phyloP scores from a whole-genome alignment of 2,888 invertebrate genomes.

The Argyresthia albistria region DNA sequence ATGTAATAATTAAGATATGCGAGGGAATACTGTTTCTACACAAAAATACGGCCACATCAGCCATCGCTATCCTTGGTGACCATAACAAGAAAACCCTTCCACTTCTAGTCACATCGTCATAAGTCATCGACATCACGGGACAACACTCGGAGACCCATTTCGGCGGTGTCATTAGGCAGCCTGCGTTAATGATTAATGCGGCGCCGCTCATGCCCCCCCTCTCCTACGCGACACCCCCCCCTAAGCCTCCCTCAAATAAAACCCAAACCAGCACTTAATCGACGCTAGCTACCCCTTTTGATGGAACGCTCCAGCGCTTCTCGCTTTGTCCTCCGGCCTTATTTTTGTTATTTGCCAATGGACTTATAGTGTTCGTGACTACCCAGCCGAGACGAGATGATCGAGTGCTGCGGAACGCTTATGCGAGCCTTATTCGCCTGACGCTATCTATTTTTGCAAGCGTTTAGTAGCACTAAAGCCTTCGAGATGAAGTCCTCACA shows the following conservation, averaged over 20 bases:
- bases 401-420: slow-evolving; percentile 4
- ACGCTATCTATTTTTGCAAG: neutral
- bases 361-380: slow-evolving; percentile 27
- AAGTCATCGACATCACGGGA: slow-evolving; percentile 8
- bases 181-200: slow-evolving; percentile 71
- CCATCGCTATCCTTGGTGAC: too few relatives aligned
- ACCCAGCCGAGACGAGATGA: slow-evolving; percentile 13
- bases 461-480: neutral
- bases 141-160: slow-evolving; percentile 53
- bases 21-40: too few relatives aligned
- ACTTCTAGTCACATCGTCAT: neutral
- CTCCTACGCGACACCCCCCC: slow-evolving; percentile 9
- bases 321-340: slow-evolving; percentile 22
- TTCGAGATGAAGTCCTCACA: neutral
- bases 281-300: slow-evolving; percentile 61
- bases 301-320: slow-evolving; percentile 36
- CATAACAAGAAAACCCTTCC: too few relatives aligned
- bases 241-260: slow-evolving; percentile 46
- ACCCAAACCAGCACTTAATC: slow-evolving; percentile 64
- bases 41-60: too few relatives aligned
- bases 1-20: too few relatives aligned
- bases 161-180: slow-evolving; percentile 68
- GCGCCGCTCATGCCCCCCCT: slow-evolving; percentile 40
- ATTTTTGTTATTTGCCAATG: slow-evolving; percentile 42
- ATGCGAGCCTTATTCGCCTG: neutral